These are phyloP conservation scores for Iguana delicatissima DNA, from an alignment of 2,797 vertebrate species.

Conservation along the genomic window DNA sequence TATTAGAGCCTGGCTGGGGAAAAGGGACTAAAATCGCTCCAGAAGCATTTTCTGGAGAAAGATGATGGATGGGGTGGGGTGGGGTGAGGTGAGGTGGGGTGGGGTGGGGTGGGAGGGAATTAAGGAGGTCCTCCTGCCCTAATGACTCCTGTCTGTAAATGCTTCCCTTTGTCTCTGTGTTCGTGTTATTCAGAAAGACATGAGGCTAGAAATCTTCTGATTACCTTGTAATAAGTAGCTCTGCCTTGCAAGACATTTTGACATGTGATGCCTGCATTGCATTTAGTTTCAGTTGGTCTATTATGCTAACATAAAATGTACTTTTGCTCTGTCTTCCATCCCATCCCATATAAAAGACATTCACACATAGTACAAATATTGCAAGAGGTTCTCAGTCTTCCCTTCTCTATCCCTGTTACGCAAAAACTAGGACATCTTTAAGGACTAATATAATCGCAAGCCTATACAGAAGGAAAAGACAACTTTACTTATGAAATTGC, in stretches of 20 bases:
- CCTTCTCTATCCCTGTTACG: too few relatives aligned
- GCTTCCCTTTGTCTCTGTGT: background rate
- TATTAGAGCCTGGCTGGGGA: background rate
- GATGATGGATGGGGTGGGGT: too few relatives aligned
- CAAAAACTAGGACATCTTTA: background rate
- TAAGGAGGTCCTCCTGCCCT: background rate
- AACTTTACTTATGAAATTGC: background rate
- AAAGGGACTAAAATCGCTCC: background rate
- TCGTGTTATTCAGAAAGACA: background rate
- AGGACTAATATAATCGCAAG: background rate
- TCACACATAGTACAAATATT: background rate
- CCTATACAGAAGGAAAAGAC: background rate
- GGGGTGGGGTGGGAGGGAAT: background rate
- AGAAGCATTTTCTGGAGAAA: background rate
- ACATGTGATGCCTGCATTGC: background rate
- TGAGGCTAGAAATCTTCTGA: background rate
- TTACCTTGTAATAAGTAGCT: background rate
- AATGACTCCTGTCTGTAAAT: background rate
- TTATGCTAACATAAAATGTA: background rate
- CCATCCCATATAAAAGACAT: background rate
- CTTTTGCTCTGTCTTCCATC: background rate
- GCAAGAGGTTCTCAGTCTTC: background rate
- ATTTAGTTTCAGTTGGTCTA: background rate
- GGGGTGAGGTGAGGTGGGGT: too few relatives aligned
- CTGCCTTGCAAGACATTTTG: background rate